Evolutionary conservation across 92 coral and sea anemone species (phyloP).

Genomic region (Palythoa caribaeorum): DNA sequence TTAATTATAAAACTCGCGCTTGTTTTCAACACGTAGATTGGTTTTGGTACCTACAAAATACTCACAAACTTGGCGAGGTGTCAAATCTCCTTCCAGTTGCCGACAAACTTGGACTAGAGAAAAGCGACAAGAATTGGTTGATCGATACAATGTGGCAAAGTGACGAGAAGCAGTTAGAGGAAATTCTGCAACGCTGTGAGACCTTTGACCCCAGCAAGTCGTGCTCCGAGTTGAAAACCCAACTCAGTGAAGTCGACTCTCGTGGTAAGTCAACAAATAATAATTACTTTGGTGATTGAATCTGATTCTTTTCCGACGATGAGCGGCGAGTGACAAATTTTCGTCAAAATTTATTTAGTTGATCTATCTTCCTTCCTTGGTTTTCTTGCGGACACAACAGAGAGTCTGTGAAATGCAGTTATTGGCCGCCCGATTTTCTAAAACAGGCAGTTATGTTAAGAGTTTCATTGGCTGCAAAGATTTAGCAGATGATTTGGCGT

Average conservation of each 20-base stretch:
- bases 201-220: no score
- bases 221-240: background rate
- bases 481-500: no score
- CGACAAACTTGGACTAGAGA: conserved; percentile 13
- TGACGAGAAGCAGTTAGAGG: background rate
- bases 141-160: conserved; percentile 14
- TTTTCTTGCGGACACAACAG: no score
- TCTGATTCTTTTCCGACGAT: background rate
- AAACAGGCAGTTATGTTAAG: no score
- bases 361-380: no score
- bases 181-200: background rate
- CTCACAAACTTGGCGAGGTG: background rate
- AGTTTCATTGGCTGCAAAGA: no score
- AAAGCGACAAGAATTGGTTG: background rate
- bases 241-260: conserved; percentile 7
- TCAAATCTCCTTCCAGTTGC: conserved; percentile 30
- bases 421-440: no score
- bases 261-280: background rate
- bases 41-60: background rate
- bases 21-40: background rate
- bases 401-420: no score
- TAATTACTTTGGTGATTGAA: background rate
- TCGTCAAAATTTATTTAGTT: no score
- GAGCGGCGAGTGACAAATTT: no score
- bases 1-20: no score